Conservation (phyloP, 2,797 vertebrate genomes). For the Rallus crepitans region DNA sequence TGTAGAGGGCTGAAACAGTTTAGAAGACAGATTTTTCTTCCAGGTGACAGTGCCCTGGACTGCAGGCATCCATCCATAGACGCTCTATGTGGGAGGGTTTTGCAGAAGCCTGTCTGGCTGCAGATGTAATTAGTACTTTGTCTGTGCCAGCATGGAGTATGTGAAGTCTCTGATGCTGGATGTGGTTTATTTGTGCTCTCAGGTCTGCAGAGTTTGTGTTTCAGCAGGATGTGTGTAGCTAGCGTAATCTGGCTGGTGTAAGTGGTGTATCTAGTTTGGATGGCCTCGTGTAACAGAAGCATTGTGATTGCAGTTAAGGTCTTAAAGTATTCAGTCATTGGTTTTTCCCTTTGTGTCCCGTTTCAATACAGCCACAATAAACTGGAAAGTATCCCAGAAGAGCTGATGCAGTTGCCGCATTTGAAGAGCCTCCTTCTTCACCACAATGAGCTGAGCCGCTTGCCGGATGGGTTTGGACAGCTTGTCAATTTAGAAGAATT, state of each 20-base stretch:
- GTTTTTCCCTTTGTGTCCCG: not conserved
- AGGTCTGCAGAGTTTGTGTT: not conserved
- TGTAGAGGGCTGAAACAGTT: not conserved
- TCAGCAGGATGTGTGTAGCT: rapidly evolving
- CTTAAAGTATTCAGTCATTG: not conserved
- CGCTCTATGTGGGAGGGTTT: not conserved
- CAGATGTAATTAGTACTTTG: no score
- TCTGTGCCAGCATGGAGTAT: not conserved
- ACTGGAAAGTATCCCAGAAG: constrained; percentile 81
- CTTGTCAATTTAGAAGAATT: constrained; percentile 85
- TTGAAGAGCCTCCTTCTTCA: constrained; percentile 84
- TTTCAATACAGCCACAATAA: constrained; percentile 84
- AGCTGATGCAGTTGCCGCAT: constrained; percentile 78
- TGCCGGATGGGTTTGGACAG: constrained; percentile 85
- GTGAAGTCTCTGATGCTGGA: not conserved
- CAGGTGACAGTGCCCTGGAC: not conserved
- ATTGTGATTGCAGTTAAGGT: not conserved
- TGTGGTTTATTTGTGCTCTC: rapidly evolving
- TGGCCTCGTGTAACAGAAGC: not conserved
- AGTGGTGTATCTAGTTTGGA: not conserved
- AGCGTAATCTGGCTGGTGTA: not conserved
- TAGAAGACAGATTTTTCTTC: not conserved
- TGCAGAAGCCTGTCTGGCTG: not conserved
- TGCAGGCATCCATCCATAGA: not conserved
- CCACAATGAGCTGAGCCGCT: constrained; percentile 82